Percentiles rank a stretch among this genome's conserved stretches.
Conservation (phyloP, 1,140 invertebrate genomes). For the Drosophila punjabiensis region DNA sequence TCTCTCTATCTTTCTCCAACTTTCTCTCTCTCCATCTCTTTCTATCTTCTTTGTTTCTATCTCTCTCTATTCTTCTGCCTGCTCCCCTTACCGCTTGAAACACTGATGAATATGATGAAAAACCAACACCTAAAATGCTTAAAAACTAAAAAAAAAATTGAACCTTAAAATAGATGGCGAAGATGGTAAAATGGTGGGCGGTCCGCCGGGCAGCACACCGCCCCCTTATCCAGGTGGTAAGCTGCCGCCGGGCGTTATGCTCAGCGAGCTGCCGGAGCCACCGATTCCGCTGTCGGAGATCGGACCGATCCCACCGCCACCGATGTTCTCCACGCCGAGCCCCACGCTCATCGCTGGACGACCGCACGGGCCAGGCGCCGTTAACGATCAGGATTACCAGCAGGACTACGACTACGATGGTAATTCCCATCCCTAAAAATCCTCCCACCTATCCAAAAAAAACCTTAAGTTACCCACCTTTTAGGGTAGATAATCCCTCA, state of each 20-base stretch:
- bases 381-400: conserved; percentile 84
- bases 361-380: conserved; percentile 85
- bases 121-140: conserved; percentile 1
- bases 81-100: conserved; percentile 12
- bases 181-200: conserved; percentile 85
- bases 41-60: conserved; percentile 21
- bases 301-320: conserved; percentile 96
- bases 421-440: conserved; percentile 74
- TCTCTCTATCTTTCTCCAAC: conserved; percentile 5
- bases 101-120: conserved; percentile 1
- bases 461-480: background rate
- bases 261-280: conserved; percentile 95
- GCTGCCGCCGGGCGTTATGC: conserved; percentile 86
- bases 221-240: conserved; percentile 85
- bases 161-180: conserved; percentile 86
- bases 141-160: conserved; percentile 1
- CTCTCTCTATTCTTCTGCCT: conserved; percentile 14
- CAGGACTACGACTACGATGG: conserved; percentile 89
- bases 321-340: conserved; percentile 96
- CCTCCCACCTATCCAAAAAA: conserved; percentile 42
- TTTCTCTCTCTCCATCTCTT: conserved; percentile 4
- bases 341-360: conserved; percentile 89
- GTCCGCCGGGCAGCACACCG: conserved; percentile 87
- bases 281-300: conserved; percentile 96
- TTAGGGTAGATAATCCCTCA: conserved; percentile 40